Base-by-base conservation (phyloP, 2,113 vertebrate species). In the Cheilinus undulatus region DNA sequence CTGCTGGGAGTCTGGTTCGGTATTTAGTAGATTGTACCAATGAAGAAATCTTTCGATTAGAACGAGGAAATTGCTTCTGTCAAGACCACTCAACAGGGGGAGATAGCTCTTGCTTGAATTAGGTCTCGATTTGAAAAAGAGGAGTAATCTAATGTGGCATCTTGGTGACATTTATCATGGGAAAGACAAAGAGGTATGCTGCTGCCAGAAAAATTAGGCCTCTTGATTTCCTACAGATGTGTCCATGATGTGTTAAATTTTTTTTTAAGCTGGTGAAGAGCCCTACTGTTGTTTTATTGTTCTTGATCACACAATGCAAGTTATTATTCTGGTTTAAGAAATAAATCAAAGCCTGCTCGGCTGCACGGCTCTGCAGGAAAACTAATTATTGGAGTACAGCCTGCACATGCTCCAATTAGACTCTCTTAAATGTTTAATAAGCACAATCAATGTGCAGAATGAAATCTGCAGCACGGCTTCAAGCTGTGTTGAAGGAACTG, bases 51-150 rank as follows among this genome's bases (percentile, higher is more conserved):
- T 88, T 84, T 86, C 79, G 64, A 91, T 91, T 91, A 90, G 82
- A 89, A 80, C 73, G 66, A 11, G 83, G 86, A 91, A 91, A 92
- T 92, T 90, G 91, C 80, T 92, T 90, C 86, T 93, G 92, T 93
- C 92, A 91, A 89, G 79, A 80, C 80, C 66, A 76, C 83, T 90
- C 88, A 83, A 36, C 71, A 19, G 46, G 26, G 50, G 32, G 56
- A 76, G 79, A 89, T 80, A 79, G 75, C 73, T 66, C 69, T 42
- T 45, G 63, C 76, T 85, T 76, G 80, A 91, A 90, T 58, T 86
- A 85, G 78, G 75, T 90, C 87, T 83, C 83, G 83, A 70, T 90
- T 91, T 85, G 45, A 77, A 73, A 76, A 75, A 71, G 61, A 74
- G 46, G 69, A 73, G 52, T 88, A 91, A 91, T 92, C 85, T 82